Evolutionary conservation across 2,797 vertebrate genomes (phyloP).

Genomic region (Vespertilio murinus): DNA sequence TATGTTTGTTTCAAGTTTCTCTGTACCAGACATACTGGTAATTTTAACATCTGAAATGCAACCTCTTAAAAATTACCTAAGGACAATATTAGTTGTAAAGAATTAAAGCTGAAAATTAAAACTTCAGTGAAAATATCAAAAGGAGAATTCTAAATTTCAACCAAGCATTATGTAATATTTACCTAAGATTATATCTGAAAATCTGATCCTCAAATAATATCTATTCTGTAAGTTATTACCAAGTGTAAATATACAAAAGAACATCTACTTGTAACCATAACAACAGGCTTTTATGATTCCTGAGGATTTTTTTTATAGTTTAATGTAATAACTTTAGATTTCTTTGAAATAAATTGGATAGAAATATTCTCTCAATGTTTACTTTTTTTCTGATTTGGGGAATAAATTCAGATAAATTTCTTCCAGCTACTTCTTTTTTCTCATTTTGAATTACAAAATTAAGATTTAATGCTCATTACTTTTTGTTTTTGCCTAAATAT

Average conservation of each 20-base stretch:
- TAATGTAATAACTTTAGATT: not conserved
- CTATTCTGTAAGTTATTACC: not conserved
- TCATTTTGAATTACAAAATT: constrained; percentile 22
- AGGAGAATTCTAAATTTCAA: not conserved
- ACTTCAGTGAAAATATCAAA: not conserved
- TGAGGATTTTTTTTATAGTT: constrained; percentile 41
- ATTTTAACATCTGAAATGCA: not conserved
- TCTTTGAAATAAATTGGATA: constrained; percentile 24
- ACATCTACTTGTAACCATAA: constrained; percentile 34
- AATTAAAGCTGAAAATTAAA: not conserved
- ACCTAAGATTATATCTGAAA: not conserved
- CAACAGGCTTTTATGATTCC: not conserved
- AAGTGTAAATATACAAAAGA: constrained; percentile 9
- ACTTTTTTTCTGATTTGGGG: not conserved
- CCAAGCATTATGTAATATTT: constrained; percentile 3
- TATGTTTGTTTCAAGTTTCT: not conserved
- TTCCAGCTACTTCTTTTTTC: not conserved
- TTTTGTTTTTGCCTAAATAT: constrained; percentile 14
- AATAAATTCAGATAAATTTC: not conserved
- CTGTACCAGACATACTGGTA: not conserved
- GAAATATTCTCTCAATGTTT: not conserved
- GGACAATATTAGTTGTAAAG: not conserved
- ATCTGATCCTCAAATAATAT: not conserved
- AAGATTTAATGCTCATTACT: not conserved
- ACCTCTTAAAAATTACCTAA: not conserved